Conservation (phyloP, 2,797 vertebrate species). For the Crocidura indochinensis region DNA sequence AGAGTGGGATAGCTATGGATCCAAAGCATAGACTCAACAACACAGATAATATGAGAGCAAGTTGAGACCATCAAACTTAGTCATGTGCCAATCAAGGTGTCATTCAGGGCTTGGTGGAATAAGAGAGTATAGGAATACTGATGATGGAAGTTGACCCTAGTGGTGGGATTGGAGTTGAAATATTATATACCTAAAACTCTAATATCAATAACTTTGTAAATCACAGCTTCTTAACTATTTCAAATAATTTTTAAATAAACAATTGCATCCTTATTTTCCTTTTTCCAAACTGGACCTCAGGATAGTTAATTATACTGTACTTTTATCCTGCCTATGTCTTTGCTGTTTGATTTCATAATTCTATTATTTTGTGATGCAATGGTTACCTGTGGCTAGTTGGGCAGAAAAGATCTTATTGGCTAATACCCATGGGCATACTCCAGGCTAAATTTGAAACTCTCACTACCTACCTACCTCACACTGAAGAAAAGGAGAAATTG, state of each 20-base stretch:
- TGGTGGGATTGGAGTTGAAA: too few species aligned
- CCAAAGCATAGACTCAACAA: too few species aligned
- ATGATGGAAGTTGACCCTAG: too few species aligned
- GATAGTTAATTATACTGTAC: background rate
- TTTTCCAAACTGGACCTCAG: background rate
- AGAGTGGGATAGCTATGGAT: too few species aligned
- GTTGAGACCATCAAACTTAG: too few species aligned
- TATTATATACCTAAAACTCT: too few species aligned
- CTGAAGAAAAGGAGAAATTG: background rate
- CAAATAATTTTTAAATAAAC: background rate
- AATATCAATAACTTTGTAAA: too few species aligned
- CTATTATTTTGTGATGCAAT: background rate
- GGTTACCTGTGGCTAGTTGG: background rate
- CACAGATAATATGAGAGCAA: too few species aligned
- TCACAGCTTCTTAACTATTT: too few species aligned
- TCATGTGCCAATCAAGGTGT: too few species aligned
- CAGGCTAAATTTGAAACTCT: background rate
- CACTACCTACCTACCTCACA: background rate
- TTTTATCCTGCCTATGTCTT: background rate
- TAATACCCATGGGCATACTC: background rate
- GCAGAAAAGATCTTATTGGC: background rate
- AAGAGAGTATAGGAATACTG: too few species aligned
- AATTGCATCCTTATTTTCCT: background rate
- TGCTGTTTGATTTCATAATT: conserved; percentile 27
- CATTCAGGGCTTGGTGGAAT: too few species aligned